Base-by-base conservation (phyloP, 2,888 invertebrate genomes). In the Zootermopsis nevadensis region DNA sequence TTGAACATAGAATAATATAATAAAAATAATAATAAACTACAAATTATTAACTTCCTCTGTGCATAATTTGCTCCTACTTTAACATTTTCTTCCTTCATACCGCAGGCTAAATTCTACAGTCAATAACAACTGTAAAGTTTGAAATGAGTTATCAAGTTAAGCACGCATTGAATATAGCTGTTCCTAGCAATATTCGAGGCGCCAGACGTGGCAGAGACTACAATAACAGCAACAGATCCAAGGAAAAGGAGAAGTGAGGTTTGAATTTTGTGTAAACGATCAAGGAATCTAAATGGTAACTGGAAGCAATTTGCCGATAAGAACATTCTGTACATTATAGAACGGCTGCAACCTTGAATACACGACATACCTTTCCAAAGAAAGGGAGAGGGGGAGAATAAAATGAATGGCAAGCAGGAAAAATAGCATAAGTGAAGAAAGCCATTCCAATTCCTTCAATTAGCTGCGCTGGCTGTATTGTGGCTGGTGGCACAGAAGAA, bases 241-340 rank as follows among this genome's bases (percentile, higher is more conserved):
- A 24, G 33, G 30, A 19, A 31, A 33, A 33, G n/a, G 33, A 69
- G 30, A 69, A 69, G 33, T 24, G 33, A 12, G 69, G 69, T 12
- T 24, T 33, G 69, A 30, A 69, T 69, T 69, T 69, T 69, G 69
- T 69, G 69, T 69, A 69, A 69, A 69, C 1, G 69, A 69, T 69
- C 31, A 69, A 69, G n/a, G 60, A 60, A 60, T 60, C 60, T 60
- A n/a, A 8, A 60, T 60, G 60, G 60, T 60, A 60, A 55, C 8
- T 6, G 8, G 27, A 60, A 27, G 24, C 7, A n/a, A 69, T 24
- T 31, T 22, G 10, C 31, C 27, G 4, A 67, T 31, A 67, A n/a
- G 8, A 67, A 69, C 69, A 30, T 33, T 69, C 31, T 31, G 7
- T 12, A 48, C 15, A 15, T 48, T 48, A 12, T 48, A 19, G 48